These are phyloP conservation scores for Brenthis ino DNA, from an alignment of 2,888 invertebrate genomes.

Conservation along the genomic window DNA sequence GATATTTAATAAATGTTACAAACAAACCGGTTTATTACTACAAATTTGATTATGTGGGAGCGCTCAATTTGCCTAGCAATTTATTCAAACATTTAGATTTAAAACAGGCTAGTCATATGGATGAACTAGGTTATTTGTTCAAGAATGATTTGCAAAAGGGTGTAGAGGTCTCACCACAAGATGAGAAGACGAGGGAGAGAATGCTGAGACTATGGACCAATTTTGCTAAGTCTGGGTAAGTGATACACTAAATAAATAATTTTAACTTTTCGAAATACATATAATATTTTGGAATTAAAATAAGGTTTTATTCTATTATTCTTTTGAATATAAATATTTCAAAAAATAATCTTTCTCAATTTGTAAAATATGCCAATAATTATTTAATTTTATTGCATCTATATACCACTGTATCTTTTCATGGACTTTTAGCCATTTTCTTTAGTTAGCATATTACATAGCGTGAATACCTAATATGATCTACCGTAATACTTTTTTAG, in stretches of 20 bases:
- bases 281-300: too few relatives aligned
- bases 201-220: conserved; percentile 74
- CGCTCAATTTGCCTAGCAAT: conserved; percentile 57
- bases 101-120: conserved; percentile 61
- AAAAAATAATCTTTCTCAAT: not conserved
- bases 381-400: too few relatives aligned
- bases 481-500: not conserved
- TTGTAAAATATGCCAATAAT: too few relatives aligned
- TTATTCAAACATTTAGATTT: conserved; percentile 46
- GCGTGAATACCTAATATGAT: not conserved
- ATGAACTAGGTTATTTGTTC: conserved; percentile 71
- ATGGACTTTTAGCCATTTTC: too few relatives aligned
- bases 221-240: conserved; percentile 77
- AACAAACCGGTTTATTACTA: conserved; percentile 69
- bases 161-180: conserved; percentile 59
- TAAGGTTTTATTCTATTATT: too few relatives aligned
- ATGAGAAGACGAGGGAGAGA: conserved; percentile 68
- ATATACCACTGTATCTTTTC: too few relatives aligned
- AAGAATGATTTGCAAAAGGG: conserved; percentile 60
- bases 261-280: too few relatives aligned
- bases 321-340: not conserved
- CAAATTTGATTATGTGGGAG: conserved; percentile 71
- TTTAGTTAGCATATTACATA: too few relatives aligned
- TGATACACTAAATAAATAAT: conserved; percentile 21
- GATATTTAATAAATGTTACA: conserved; percentile 60